Evolutionary conservation across 1,140 invertebrate genomes (phyloP).

Genomic region (Drosophila nannoptera): DNA sequence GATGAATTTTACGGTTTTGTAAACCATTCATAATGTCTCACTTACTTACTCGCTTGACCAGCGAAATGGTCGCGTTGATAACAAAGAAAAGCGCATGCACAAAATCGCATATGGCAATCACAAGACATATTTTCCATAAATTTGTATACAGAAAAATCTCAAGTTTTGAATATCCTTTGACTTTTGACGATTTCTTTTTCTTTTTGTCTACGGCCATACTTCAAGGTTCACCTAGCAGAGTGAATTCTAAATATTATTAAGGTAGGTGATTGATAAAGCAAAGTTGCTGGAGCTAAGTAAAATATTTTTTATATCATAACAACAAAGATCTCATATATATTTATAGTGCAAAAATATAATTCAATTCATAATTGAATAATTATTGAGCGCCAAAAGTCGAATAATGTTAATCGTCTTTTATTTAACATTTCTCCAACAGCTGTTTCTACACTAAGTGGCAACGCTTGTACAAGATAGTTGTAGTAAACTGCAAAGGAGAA

Average conservation of each 20-base stretch:
- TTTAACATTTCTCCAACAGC: not conserved
- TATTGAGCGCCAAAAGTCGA: not conserved
- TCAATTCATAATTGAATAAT: too few species aligned
- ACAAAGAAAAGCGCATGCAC: constrained; percentile 56
- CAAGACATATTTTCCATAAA: constrained; percentile 43
- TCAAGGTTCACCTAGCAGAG: not conserved
- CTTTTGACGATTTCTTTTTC: constrained; percentile 31
- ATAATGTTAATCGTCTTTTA: constrained; percentile 5
- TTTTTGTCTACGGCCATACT: constrained; percentile 44
- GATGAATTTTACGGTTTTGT: not conserved
- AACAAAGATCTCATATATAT: too few species aligned
- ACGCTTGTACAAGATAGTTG: not conserved
- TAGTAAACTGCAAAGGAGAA: too few species aligned
- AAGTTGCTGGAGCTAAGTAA: constrained; percentile 30
- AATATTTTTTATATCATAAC: too few species aligned
- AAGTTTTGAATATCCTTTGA: not conserved
- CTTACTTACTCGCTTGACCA: constrained; percentile 43
- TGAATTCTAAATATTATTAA: constrained; percentile 4
- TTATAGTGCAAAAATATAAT: too few species aligned
- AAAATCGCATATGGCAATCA: constrained; percentile 48
- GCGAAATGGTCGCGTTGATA: constrained; percentile 37
- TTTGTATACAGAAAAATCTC: constrained; percentile 5
- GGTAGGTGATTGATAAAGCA: constrained; percentile 33
- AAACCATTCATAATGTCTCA: not conserved
- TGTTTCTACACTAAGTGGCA: constrained; percentile 15